A percentile compares a stretch with the other conserved stretches of the same genome.
phyloP scores from a whole-genome alignment of 2,888 invertebrate species.

The Falcaria lacertinaria region DNA sequence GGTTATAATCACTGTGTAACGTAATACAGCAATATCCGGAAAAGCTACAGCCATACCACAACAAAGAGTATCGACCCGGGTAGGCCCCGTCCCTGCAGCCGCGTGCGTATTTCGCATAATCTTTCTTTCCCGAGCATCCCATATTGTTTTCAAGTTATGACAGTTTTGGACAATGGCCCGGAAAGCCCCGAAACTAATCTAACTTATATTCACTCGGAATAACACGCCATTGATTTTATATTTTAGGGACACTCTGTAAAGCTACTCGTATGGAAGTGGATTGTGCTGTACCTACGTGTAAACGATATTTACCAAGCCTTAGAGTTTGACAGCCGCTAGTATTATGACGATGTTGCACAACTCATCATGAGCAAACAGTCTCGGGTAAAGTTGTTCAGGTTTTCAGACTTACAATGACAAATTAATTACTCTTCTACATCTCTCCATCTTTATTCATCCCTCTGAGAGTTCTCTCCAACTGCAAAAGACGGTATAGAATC shows the following conservation, averaged over 20 bases:
- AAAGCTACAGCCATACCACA: not conserved
- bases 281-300: not conserved
- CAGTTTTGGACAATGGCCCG: conserved; percentile 60
- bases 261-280: not conserved
- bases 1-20: not conserved
- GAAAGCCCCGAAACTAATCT: conserved; percentile 33
- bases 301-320: no score
- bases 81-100: conserved; percentile 11
- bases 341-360: no score
- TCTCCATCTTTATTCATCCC: no score
- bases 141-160: conserved; percentile 70
- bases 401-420: no score
- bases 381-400: no score
- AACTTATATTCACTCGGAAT: not conserved
- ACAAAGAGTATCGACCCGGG: not conserved
- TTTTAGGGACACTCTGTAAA: not conserved
- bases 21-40: no score
- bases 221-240: conserved; percentile 1
- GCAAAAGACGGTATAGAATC: no score
- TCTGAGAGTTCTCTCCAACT: no score
- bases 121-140: conserved; percentile 29
- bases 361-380: no score
- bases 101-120: conserved; percentile 33
- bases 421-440: no score
- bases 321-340: no score